Conservation (phyloP, 2,797 vertebrate genomes). For the Alectoris magna region DNA sequence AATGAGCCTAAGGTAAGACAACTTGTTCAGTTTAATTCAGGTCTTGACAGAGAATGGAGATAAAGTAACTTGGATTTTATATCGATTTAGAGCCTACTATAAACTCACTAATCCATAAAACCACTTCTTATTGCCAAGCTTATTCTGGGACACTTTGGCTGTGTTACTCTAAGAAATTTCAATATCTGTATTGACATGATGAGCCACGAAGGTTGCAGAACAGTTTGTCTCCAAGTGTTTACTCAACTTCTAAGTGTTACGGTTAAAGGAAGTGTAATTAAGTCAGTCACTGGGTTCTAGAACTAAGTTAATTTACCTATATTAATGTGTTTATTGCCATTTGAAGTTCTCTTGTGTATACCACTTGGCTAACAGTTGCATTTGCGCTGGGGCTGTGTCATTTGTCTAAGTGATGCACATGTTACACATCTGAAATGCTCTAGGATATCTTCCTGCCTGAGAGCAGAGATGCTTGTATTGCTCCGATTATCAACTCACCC, state of each 20-base stretch:
- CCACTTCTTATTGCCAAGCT: not conserved
- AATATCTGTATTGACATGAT: not conserved
- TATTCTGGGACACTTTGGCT: not conserved
- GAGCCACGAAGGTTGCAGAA: not conserved
- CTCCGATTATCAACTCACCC: not conserved
- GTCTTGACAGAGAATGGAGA: not conserved
- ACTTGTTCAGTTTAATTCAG: not conserved
- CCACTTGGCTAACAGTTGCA: not conserved
- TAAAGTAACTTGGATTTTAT: not conserved
- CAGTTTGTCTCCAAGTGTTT: not conserved
- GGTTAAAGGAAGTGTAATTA: not conserved
- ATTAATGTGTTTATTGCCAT: not conserved
- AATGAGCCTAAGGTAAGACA: not conserved
- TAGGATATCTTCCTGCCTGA: not conserved
- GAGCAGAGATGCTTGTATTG: not conserved
- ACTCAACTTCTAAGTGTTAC: not conserved
- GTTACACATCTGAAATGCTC: not conserved
- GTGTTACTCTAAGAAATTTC: not conserved
- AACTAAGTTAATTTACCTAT: not conserved
- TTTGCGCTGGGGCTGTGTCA: rapidly evolving
- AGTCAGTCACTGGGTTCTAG: not conserved
- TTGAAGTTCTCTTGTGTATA: not conserved
- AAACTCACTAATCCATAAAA: not conserved
- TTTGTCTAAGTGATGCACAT: not conserved
- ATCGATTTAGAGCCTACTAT: not conserved